Conservation (phyloP, 2,113 vertebrate species). For the Notarius lentiginosus region DNA sequence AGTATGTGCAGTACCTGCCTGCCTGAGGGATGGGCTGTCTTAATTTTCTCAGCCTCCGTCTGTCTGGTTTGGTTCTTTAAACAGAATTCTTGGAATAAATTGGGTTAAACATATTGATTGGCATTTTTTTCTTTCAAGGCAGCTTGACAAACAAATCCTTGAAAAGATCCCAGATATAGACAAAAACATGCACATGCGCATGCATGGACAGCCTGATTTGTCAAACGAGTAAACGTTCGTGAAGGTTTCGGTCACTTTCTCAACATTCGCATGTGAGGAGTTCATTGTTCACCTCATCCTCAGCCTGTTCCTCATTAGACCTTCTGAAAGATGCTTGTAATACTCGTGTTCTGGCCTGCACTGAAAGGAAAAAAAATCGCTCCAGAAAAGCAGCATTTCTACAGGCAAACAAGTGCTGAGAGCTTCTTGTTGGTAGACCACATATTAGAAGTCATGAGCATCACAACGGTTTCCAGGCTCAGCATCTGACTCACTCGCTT, state of each 20-base stretch:
- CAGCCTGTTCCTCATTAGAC: conserved; percentile 18
- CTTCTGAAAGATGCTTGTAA: not conserved
- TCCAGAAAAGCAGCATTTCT: not conserved
- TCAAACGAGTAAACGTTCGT: conserved; percentile 8
- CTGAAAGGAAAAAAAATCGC: not conserved
- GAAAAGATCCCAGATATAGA: conserved; percentile 15
- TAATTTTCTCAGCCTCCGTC: conserved; percentile 26
- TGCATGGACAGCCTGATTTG: conserved; percentile 22
- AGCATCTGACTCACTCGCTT: not conserved
- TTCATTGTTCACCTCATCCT: conserved; percentile 4
- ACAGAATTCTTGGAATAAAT: conserved; percentile 18
- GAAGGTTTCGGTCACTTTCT: conserved; percentile 17
- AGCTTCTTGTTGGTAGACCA: not conserved
- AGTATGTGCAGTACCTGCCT: conserved; percentile 23
- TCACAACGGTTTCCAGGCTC: not conserved
- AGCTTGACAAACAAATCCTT: conserved; percentile 22
- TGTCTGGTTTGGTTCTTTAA: conserved; percentile 28
- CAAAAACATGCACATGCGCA: conserved; percentile 22
- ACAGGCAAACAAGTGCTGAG: not conserved
- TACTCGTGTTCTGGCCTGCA: not conserved
- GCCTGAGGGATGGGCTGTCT: conserved; percentile 15
- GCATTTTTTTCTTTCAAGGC: conserved; percentile 32
- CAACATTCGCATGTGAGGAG: conserved; percentile 1
- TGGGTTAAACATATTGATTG: conserved; percentile 6
- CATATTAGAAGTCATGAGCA: conserved; percentile 7